Evolutionary conservation across 2,888 invertebrate species (phyloP).

Genomic region (Hyles lineata): DNA sequence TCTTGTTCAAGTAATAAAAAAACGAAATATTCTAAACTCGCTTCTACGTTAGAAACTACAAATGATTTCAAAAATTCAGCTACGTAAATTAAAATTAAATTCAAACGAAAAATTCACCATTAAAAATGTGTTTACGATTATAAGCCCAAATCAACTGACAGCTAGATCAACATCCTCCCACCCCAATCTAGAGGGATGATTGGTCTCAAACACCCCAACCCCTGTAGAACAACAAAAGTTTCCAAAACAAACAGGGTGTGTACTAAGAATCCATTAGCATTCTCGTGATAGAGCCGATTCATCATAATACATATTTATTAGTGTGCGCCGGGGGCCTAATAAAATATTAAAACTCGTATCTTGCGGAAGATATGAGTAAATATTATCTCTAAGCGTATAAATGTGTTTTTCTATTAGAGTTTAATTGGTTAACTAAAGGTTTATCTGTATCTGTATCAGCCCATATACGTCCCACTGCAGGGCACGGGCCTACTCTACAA

Average conservation of each 20-base stretch:
- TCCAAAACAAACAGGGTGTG: conserved; percentile 9
- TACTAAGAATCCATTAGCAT: conserved; percentile 12
- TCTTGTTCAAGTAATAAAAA: no score
- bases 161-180: not conserved
- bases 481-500: no score
- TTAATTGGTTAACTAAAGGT: no score
- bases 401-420: not conserved
- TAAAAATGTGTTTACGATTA: not conserved
- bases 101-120: no score
- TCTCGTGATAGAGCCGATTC: conserved; percentile 1
- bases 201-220: not conserved
- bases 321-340: not conserved
- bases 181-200: not conserved
- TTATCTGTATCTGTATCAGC: no score
- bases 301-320: conserved; percentile 26
- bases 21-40: no score
- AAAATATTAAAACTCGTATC: conserved; percentile 12
- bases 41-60: no score
- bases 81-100: no score
- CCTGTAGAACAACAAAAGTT: conserved; percentile 17
- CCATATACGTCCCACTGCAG: no score
- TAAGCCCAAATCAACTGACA: not conserved
- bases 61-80: no score
- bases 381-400: not conserved
- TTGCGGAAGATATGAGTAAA: not conserved